Evolutionary conservation across 2,888 invertebrate species (phyloP), one percentile per base, ranked within the genome.

Genomic region (Kryphioiulus occultus): DNA sequence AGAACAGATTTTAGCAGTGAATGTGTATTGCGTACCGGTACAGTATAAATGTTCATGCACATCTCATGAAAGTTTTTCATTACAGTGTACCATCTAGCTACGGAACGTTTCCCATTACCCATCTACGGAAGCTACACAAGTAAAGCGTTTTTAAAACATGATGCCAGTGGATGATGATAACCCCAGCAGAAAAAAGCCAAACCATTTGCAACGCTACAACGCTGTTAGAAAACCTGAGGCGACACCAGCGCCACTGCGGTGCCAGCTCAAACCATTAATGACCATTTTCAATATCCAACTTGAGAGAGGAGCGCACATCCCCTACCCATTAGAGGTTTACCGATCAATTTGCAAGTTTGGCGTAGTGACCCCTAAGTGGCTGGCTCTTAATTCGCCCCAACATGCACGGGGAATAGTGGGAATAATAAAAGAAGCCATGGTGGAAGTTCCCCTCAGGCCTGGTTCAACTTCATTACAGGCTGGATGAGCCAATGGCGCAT

Each of bases 251-350:
- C 68, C 68, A 68, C 15, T 35, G 47, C 22, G 22, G 26, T 10
- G 12, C 10, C 10, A 10, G 15, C 12, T 47, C 17, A 17, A 47
- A 3, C 47, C 47, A 17, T 47, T 12, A 17, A 47, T 47, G 15
- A 15, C 9, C 7, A 68, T 9, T 68, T 26, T 12, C 26, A 26
- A 68, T 12, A 22, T 22, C 26, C 10, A 26, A 4, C 1, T 26
- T 68, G 9, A 9, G 59, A 59, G 59, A 59, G 0, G 19, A 3
- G 59, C 59, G 22, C 26, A 26, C 22, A 59, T 68, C 68, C 35
- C 68, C 68, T 68, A 68, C 68, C 68, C 68, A 68, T 68, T 68
- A 68, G 68, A 68, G 68, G 68, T 68, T 68, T 68, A 68, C 68
- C 68, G 22, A 68, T 68, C 68, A 68, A 68, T 68, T 68, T 68